These are phyloP conservation scores for zebrafish (Danio rerio) DNA, from an alignment of 2,113 vertebrate genomes.

Conservation along the genomic window GRCz12tu NC_133190.1:23107001-23107500, in stretches of 20 bases:
- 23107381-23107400: background rate
- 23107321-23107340: background rate
- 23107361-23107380: background rate
- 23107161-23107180: too few relatives aligned
- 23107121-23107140: too few relatives aligned
- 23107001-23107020: too few relatives aligned
- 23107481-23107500: background rate
- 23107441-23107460: background rate
- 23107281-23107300: background rate
- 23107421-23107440: background rate
- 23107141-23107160: too few relatives aligned
- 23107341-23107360: conserved; percentile 16
- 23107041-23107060: too few relatives aligned
- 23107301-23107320: background rate
- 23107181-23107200: too few relatives aligned
- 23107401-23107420: conserved; percentile 4
- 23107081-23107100: too few relatives aligned
- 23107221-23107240: background rate
- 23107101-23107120: too few relatives aligned
- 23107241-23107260: background rate
- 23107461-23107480: background rate
- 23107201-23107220: too few relatives aligned
- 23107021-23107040: too few relatives aligned
- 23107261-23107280: background rate
- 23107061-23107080: too few relatives aligned